Evolutionary conservation across 2,113 vertebrate species (phyloP), one percentile per base, ranked within the genome.

Genomic region (Phodopus roborovskii): DNA sequence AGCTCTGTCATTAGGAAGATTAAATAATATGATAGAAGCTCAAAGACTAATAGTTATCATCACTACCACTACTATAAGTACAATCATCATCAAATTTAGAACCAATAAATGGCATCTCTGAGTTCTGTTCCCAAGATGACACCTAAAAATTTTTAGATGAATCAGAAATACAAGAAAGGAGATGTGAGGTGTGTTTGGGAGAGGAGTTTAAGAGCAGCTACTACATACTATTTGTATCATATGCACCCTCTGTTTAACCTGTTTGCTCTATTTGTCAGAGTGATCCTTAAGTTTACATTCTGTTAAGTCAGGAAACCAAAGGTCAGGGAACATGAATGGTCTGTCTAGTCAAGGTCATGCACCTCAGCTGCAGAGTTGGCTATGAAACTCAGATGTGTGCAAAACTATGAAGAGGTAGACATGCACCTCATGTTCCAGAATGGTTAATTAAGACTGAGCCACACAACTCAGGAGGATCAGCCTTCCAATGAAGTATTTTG

Each of bases 211-310:
- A n/a, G 16, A 70, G 4, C 1, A n/a, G 10, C 33, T 4, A 13
- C 36, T 26, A 8, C 0, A 4, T 5, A 1, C 28, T 22, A 70
- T 89, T 16, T 8, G 19, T 4, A 6, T 17, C 7, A 3, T 0
- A 4, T 13, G 24, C 0, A 39, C 5, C 1, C 24, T 39, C 22
- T 26, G 7, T 60, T 39, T 1, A 11, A 48, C 10, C 33, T 36
- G 26, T 58, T 81, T 33, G 30, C 24, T 33, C 26, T 50, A 12
- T 53, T 88, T 53, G 45, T 83, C 53, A 81, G 0, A 62, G 17
- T 4, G n/a, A 33, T 30, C 33, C 28, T 82, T 50, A 28, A 15
- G 24, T 33, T 7, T 20, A 26, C 10, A 26, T 33, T 75, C 33
- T 64, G 30, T 58, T 58, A 53, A 66, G 84, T 45, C 24, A 75